Base-by-base conservation (phyloP, 2,113 vertebrate species). In the Nymphicus hollandicus region DNA sequence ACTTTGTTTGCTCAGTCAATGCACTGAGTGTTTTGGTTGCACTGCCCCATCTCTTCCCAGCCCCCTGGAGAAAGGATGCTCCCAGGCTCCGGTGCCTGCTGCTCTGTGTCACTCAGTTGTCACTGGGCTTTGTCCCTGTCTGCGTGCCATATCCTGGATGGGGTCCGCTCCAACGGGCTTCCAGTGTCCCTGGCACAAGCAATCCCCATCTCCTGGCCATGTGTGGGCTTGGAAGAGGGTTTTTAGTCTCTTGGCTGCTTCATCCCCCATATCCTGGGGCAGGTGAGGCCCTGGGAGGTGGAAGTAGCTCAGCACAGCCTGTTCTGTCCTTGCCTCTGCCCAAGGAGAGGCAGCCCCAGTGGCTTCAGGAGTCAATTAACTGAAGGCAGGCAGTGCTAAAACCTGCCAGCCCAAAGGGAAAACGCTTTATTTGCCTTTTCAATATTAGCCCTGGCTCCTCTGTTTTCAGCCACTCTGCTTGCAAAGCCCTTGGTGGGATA, bases 81-180 rank as follows among this genome's bases (percentile, higher is more conserved):
- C 22, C 47, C 1, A 5, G 61, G 50, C 52, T 82, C 79, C 8
- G 14, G 55, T 17, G 5, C 77, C 43, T 16, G 7, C 72, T 27
- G 66, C 66, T 22, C 3, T 0, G 29, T 55, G 90, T 9, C 92
- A 78, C 85, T 95, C 91, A 65, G 74, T 70, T 88, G 78, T 46
- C 95, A 55, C 39, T 11, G 1, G 70, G 70, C 79, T 89, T 52
- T 82, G 79, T 89, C 86, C 58, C 63, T 43, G 50, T 63, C 73
- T 20, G 61, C 14, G 9, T 1, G 33, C 52, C 2, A 2, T 27
- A 25, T 55, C 72, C 68, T 0, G 0, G 44, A 39, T 0, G 17
- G 58, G n/a, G 11, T 50, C 82, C 9, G 12, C 53, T 85, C 71
- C 18, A 3, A 13, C 71, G 13, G 1, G 9, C 22, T 69, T 44